phyloP scores from a whole-genome alignment of 2,888 invertebrate species.

The Cerastis leucographa region DNA sequence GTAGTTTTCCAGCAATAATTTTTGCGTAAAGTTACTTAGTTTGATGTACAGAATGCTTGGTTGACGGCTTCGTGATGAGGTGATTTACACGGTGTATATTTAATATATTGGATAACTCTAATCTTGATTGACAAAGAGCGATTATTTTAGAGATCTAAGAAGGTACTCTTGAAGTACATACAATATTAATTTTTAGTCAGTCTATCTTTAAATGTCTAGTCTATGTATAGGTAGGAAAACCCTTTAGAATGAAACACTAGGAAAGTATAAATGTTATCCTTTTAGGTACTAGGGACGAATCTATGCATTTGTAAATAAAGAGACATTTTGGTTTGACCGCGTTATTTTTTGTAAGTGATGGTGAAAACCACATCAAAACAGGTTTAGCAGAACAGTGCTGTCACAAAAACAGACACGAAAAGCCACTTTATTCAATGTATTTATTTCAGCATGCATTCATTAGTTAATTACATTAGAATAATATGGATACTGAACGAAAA shows the following conservation, averaged over 20 bases:
- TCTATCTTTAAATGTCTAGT: background rate
- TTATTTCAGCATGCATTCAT: no score
- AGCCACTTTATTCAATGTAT: no score
- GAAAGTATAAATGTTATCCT: background rate
- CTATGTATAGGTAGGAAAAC: background rate
- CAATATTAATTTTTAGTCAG: background rate
- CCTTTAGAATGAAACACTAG: background rate
- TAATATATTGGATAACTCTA: conserved; percentile 32
- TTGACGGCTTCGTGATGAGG: no score
- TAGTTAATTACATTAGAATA: no score
- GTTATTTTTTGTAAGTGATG: background rate
- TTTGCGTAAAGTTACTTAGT: no score
- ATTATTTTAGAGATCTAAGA: conserved; percentile 17
- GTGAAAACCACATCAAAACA: background rate
- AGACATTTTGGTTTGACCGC: background rate
- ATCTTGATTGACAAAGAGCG: conserved; percentile 36
- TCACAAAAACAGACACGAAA: background rate
- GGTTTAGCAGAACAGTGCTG: background rate
- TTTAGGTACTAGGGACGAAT: background rate
- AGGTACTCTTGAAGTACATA: background rate
- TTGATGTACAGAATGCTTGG: no score
- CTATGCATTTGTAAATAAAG: background rate
- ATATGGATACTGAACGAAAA: no score
- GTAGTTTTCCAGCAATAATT: no score
- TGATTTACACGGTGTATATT: no score